phyloP scores from a whole-genome alignment of 2,888 invertebrate genomes.

The Emmelina monodactyla region DNA sequence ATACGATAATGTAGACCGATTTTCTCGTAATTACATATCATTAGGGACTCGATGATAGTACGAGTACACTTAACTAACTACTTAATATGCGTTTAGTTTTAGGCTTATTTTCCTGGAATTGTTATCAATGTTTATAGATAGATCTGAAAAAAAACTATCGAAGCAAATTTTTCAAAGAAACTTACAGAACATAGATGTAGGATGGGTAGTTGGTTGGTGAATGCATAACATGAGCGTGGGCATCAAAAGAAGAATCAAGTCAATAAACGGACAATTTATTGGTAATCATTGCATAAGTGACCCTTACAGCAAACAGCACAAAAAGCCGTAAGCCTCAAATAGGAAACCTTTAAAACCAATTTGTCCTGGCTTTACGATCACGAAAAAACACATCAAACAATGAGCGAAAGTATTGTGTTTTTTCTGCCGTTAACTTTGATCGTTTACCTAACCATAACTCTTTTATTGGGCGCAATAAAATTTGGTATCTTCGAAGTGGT shows the following conservation, averaged over 20 bases:
- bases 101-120: too few relatives aligned
- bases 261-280: too few relatives aligned
- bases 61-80: too few relatives aligned
- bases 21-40: not conserved
- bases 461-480: slow-evolving; percentile 27
- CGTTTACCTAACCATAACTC: slow-evolving; percentile 45
- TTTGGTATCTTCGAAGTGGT: slow-evolving; percentile 18
- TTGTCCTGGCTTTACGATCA: slow-evolving; percentile 50
- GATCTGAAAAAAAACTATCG: too few relatives aligned
- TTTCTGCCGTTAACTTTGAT: slow-evolving; percentile 45
- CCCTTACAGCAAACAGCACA: slow-evolving; percentile 28
- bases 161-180: too few relatives aligned
- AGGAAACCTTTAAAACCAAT: slow-evolving; percentile 46
- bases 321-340: slow-evolving; percentile 26
- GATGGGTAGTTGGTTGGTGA: too few relatives aligned
- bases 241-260: too few relatives aligned
- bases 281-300: slow-evolving; percentile 1
- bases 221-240: too few relatives aligned
- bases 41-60: not conserved
- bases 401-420: slow-evolving; percentile 46
- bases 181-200: too few relatives aligned
- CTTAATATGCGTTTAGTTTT: too few relatives aligned
- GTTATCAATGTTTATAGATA: too few relatives aligned
- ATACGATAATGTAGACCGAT: not conserved
- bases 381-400: slow-evolving; percentile 47